A percentile compares a stretch with the other conserved stretches of the same genome.
phyloP scores from a whole-genome alignment of 2,888 invertebrate species.

The Aphrophora alni region DNA sequence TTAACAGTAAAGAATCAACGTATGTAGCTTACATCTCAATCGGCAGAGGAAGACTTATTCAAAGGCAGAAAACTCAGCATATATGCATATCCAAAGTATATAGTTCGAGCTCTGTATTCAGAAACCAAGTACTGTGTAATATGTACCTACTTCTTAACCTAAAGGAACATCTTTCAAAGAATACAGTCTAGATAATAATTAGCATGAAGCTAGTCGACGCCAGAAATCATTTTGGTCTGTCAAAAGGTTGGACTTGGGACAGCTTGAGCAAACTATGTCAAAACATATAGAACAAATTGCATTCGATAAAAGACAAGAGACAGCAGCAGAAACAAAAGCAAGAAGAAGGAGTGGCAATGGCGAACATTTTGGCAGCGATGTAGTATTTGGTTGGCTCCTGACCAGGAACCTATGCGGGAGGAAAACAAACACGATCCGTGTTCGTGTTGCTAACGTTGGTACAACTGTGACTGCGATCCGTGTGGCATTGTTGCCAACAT shows the following conservation, averaged over 20 bases:
- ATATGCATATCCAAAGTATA: too few species aligned
- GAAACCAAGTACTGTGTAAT: too few species aligned
- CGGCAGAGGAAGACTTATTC: too few species aligned
- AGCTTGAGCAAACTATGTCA: background rate
- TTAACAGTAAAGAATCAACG: too few species aligned
- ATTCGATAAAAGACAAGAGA: background rate
- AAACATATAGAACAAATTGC: background rate
- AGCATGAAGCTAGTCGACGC: background rate
- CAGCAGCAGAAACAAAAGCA: background rate
- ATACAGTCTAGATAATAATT: background rate
- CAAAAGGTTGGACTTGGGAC: background rate
- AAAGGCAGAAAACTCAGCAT: too few species aligned
- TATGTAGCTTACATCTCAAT: too few species aligned
- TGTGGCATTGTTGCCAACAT: background rate
- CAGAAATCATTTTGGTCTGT: background rate
- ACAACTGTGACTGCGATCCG: background rate
- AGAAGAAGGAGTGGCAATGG: background rate
- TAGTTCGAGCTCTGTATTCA: too few species aligned
- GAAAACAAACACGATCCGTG: background rate
- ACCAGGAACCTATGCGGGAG: background rate
- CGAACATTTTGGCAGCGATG: background rate
- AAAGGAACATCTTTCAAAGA: background rate
- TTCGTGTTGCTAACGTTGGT: background rate
- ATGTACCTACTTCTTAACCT: too few species aligned
- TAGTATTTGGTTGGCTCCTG: background rate